Evolutionary conservation across 2,113 vertebrate genomes (phyloP).

Genomic region (Chlamydotis undulata): DNA sequence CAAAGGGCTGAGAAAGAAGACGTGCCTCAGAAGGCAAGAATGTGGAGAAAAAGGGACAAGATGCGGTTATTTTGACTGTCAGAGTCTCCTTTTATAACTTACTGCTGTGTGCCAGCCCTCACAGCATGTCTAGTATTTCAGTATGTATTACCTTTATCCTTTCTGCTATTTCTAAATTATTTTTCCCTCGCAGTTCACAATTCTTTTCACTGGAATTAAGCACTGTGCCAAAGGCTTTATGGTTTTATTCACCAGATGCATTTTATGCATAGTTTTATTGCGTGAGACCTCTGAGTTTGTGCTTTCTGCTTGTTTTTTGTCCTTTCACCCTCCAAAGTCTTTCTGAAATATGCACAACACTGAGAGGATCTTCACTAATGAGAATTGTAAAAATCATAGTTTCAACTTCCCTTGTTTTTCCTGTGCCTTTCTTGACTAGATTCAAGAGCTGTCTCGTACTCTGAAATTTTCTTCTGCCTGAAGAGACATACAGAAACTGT

Average conservation of each 20-base stretch:
- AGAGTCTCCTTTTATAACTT: background rate
- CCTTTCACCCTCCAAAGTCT: background rate
- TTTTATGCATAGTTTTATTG: background rate
- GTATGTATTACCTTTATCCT: background rate
- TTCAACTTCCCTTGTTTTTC: background rate
- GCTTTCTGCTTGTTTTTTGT: slow-evolving; percentile 2
- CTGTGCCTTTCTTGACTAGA: background rate
- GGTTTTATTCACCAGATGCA: background rate
- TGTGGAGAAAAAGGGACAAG: background rate
- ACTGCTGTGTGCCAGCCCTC: background rate
- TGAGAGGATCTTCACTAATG: background rate
- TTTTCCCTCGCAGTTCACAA: background rate
- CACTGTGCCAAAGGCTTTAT: background rate
- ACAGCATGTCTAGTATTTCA: background rate
- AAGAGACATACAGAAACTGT: background rate
- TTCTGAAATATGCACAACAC: background rate
- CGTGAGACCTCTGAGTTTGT: background rate
- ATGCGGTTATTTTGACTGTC: background rate
- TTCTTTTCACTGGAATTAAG: slow-evolving; percentile 52
- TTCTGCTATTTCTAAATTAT: background rate
- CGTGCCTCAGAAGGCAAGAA: background rate
- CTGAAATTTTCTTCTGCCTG: background rate
- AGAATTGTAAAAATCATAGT: background rate
- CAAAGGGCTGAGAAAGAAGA: background rate
- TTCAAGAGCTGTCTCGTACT: background rate